Evolutionary conservation across 1,140 invertebrate species (phyloP).

Genomic region (Sminthurinus signatus): DNA sequence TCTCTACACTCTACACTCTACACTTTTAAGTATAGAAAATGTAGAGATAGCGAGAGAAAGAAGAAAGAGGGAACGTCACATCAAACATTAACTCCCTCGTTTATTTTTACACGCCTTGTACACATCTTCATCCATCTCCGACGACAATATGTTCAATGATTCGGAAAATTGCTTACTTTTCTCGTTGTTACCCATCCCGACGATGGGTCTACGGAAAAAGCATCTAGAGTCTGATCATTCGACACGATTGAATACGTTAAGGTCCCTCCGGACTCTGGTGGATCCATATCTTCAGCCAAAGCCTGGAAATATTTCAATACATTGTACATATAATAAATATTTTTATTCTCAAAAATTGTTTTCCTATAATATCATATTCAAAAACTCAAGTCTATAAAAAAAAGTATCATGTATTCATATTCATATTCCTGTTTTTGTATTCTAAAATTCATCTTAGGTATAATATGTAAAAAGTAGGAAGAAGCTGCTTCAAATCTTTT

Average conservation of each 20-base stretch:
- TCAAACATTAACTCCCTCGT: conserved; percentile 6
- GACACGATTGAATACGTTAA: conserved; percentile 73
- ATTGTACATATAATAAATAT: background rate
- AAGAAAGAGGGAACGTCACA: background rate
- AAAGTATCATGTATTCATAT: conserved; percentile 4
- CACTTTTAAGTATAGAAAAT: background rate
- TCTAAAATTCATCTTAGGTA: no score
- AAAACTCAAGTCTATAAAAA: conserved; percentile 5
- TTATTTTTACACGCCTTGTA: background rate
- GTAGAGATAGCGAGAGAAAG: background rate
- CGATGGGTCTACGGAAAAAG: conserved; percentile 67
- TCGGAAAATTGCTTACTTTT: conserved; percentile 47
- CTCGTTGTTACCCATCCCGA: conserved; percentile 69
- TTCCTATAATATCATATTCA: conserved; percentile 39
- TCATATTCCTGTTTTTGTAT: background rate
- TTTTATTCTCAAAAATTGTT: conserved; percentile 31
- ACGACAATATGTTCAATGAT: conserved; percentile 5
- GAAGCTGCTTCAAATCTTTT: no score
- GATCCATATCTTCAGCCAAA: conserved; percentile 56
- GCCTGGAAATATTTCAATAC: no score
- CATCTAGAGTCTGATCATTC: conserved; percentile 58
- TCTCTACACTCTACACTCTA: no score
- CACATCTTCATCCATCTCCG: background rate
- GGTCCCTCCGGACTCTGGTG: conserved; percentile 64
- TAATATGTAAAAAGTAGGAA: no score